Evolutionary conservation across 1,140 invertebrate genomes (phyloP), one percentile per base, ranked within the genome.

Genomic region (Cotesia chilonis): DNA sequence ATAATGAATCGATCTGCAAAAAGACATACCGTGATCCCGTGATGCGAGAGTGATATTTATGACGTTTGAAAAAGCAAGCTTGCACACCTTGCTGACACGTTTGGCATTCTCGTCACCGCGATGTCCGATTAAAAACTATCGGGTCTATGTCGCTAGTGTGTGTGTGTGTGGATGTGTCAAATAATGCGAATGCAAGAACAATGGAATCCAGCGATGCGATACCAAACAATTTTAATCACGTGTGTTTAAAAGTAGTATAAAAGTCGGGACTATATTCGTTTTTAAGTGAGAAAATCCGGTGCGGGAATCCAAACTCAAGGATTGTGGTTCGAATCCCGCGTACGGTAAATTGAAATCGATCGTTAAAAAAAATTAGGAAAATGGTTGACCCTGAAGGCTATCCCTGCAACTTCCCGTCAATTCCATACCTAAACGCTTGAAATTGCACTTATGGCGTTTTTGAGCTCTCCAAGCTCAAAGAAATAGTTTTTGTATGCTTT

Each of bases 11-110:
- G 76, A 69, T 52, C 55, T 35, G 72, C 71, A 83, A 85, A 84
- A 83, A 83, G 75, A 63, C 79, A 82, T 81, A 75, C 77, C 78
- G 78, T 77, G 79, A 82, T 81, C 75, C 77, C 78, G 78, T 77
- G 79, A 82, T 77, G 76, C 76, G 71, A 75, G 74, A 74, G 69
- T 80, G 80, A 85, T 86, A 86, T 85, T 85, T 85, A 84, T 84
- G 77, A 75, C 68, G 77, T 81, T 83, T 84, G 85, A 85, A 74
- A 17, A 36, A 69, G 41, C 55, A 12, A 73, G 78, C 54, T 67
- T 72, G 74, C 77, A 84, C 84, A 84, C 83, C 83, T 83, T 77
- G 76, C 41, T 70, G 79, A 78, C 83, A 79, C 77, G 83, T 78
- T 81, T 78, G 59, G 72, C 66, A 86, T 86, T 85, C 55, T 65